Evolutionary conservation across 2,797 vertebrate species (phyloP), one percentile per base, ranked within the genome.

Genomic region (Leptoclinus maculatus): DNA sequence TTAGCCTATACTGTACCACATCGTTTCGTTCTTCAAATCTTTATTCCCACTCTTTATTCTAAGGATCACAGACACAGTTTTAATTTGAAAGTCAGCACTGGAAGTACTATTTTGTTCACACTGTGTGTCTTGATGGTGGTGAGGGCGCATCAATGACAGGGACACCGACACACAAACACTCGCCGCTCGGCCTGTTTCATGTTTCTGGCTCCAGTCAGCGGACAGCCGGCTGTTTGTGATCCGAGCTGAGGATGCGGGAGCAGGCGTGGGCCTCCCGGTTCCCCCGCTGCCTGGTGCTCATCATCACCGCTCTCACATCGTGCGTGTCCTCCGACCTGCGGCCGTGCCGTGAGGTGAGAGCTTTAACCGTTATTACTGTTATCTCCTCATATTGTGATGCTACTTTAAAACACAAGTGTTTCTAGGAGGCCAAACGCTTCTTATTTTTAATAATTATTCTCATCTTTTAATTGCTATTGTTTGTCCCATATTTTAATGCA

Each of bases 261-360:
- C 83, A 39, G 82, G 82, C 58, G 70, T 19, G 76, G 83, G 67
- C 73, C 87, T 79, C 71, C 82, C 60, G 85, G 74, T 78, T 65
- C 74, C 62, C 62, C 83, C 72, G 84, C 67, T 88, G 85, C 83
- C 27, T 90, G 8, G 3, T 82, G 0, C 79, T 91, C 88, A 36
- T 87, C 88, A 64, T 87, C 79, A 53, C 38, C 77, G 80, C 80
- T 66, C 89, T 81, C 47, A 66, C 68, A 71, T 51, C 81, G 10
- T 57, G 82, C 2, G 68, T 54, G 79, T 86, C 85, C 68, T 69
- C 76, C n/a, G 78, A 45, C 45, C 86, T 90, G 85, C 93, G 88
- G 80, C 90, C 87, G 83, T 96, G 95, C 81, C 83, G 74, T 14
- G 93, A 94, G 93, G 95, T 96, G 87, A 93, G 91, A 66, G 43